These are phyloP conservation scores for Palaemon carinicauda DNA, from an alignment of 1,140 invertebrate genomes.

Conservation along the genomic window DNA sequence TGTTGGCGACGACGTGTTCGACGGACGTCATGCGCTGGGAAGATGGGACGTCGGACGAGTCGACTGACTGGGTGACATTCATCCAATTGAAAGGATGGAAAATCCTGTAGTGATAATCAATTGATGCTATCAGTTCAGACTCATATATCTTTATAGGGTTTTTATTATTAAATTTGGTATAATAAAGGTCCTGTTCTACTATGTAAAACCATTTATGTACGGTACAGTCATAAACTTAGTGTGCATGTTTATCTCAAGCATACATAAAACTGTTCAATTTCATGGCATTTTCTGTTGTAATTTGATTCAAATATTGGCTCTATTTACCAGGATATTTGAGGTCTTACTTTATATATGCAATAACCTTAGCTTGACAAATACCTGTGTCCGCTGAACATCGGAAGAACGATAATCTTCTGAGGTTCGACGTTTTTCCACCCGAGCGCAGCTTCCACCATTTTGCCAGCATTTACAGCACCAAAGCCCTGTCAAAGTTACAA, in stretches of 20 bases:
- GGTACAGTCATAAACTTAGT: too few species aligned
- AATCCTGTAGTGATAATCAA: not conserved
- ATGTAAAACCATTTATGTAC: too few species aligned
- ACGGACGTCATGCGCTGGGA: not conserved
- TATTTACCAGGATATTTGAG: too few species aligned
- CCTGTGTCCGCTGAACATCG: slow-evolving; percentile 10
- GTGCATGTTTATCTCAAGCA: too few species aligned
- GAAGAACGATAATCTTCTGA: not conserved
- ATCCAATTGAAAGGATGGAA: not conserved
- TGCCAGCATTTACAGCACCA: slow-evolving; percentile 66
- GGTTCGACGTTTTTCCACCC: slow-evolving; percentile 64
- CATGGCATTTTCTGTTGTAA: too few species aligned
- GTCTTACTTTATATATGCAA: too few species aligned
- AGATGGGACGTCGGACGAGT: not conserved
- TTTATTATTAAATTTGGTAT: too few species aligned
- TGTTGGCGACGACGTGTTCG: slow-evolving; percentile 91
- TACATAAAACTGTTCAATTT: too few species aligned
- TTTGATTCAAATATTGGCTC: too few species aligned
- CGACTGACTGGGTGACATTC: not conserved
- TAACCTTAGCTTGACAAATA: not conserved
- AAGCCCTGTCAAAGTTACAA: slow-evolving; percentile 62
- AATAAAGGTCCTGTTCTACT: too few species aligned
- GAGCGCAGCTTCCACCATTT: slow-evolving; percentile 64
- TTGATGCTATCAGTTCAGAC: too few species aligned
- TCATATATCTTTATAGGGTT: too few species aligned